These are phyloP conservation scores for Drosophila gaucha DNA, from an alignment of 2,888 invertebrate genomes.

Conservation along the genomic window DNA sequence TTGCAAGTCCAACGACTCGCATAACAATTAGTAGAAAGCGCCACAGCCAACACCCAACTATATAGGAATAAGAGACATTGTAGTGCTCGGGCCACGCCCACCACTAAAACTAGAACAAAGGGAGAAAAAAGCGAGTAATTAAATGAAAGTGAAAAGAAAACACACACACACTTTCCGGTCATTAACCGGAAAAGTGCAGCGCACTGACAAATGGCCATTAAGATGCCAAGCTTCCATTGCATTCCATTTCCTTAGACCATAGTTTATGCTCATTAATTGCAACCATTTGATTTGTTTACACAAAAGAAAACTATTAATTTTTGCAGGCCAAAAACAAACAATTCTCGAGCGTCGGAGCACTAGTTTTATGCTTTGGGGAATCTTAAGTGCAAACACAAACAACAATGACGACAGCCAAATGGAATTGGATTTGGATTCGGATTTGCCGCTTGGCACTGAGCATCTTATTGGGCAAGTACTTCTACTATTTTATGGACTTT, in stretches of 20 bases:
- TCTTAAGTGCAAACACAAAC: slow-evolving; percentile 70
- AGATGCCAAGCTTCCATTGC: slow-evolving; percentile 17
- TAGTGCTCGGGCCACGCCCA: slow-evolving; percentile 44
- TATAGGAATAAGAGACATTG: slow-evolving; percentile 33
- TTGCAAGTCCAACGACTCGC: slow-evolving; percentile 43
- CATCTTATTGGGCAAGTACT: slow-evolving; percentile 76
- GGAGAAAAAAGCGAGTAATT: slow-evolving; percentile 2
- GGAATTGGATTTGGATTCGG: slow-evolving; percentile 75
- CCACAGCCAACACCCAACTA: slow-evolving; percentile 64
- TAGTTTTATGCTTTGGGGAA: slow-evolving; percentile 51
- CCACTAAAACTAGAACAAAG: slow-evolving; percentile 5
- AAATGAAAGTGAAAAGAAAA: slow-evolving; percentile 27
- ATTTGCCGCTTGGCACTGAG: slow-evolving; percentile 62
- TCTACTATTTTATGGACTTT: slow-evolving; percentile 58
- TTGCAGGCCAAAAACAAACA: slow-evolving; percentile 35
- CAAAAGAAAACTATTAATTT: slow-evolving; percentile 7
- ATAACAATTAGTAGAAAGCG: slow-evolving; percentile 81
- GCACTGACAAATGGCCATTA: slow-evolving; percentile 47
- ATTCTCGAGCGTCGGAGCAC: slow-evolving; percentile 18
- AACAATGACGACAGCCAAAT: slow-evolving; percentile 83
- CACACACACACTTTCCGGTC: slow-evolving; percentile 63
- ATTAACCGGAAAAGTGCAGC: slow-evolving; percentile 71
- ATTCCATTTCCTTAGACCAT: slow-evolving; percentile 10
- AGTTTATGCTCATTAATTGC: slow-evolving; percentile 70
- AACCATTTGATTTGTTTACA: slow-evolving; percentile 72